Base-by-base conservation (phyloP, 2,888 invertebrate species). In the Bruchidius siliquastri region DNA sequence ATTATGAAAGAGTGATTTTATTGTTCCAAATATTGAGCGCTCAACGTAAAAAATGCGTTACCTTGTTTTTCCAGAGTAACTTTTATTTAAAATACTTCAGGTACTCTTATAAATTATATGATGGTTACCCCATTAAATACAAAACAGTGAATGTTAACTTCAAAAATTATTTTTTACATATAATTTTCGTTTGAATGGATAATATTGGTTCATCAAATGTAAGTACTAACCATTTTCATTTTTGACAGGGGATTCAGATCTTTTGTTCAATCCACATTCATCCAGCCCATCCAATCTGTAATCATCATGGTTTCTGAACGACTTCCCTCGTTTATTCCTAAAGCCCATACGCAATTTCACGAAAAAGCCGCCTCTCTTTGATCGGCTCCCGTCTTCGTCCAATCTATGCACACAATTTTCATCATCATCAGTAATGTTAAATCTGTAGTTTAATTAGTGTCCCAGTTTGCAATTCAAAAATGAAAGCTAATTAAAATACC, bases 331-430 rank as follows among this genome's bases (percentile, higher is more conserved):
- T 0, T 91, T 88, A 84, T 88, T 91, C 83, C 90, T 90, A 81
- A 93, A 89, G 13, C 92, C 91, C 83, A 92, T 88, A 81, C 92
- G 91, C 72, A 95, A 88, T 81, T 92, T 93, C 67, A 91, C 91
- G 81, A 95, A 93, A 80, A 95, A 92, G 49, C 49, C 49, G 21
- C 94, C 89, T n/a, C 90, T 87, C 8, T 91, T 89, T 83, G 89
- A 90, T 83, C 92, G 92, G 71, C 72, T 72, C n/a, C 69, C 72
- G 20, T 72, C 72, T 21, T 72, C 49, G 13, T 49, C 49, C 49
- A 49, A 49, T 26, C 30, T 67, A 22, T 1, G 67, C 67, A 67
- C 26, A 68, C 3, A 30, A 30, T 30, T 6, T 30, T 30, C 8
- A 30, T 8, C 3, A 6, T 30, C 30, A 30, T 30, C 30, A 30